These are phyloP conservation scores for Apodemus sylvaticus DNA, from an alignment of 2,113 vertebrate genomes.

Conservation along the genomic window DNA sequence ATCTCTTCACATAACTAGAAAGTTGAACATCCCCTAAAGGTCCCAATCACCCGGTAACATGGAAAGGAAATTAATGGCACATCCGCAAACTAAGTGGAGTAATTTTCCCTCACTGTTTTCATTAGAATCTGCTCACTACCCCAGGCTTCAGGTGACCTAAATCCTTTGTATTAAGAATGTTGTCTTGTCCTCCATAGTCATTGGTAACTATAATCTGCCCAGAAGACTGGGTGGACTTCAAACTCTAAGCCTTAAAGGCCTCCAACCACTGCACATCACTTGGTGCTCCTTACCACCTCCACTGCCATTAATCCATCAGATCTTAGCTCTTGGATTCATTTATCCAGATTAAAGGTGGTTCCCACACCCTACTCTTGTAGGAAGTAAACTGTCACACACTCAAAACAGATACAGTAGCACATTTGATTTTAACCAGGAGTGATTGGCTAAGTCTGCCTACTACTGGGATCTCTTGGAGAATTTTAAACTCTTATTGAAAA, in stretches of 20 bases:
- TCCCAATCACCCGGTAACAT: background rate
- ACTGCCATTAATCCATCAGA: no score
- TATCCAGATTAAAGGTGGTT: background rate
- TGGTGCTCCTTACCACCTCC: no score
- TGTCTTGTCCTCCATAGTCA: background rate
- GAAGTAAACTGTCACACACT: background rate
- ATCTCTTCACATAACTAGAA: background rate
- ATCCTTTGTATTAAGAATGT: background rate
- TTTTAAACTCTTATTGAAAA: background rate
- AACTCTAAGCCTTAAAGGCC: background rate
- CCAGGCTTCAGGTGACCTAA: background rate
- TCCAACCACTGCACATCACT: background rate
- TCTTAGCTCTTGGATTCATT: background rate
- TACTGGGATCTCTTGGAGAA: background rate
- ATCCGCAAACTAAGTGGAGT: background rate
- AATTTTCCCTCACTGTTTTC: background rate
- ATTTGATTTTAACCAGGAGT: background rate
- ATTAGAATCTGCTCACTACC: background rate
- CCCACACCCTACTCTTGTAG: no score
- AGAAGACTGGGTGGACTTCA: background rate
- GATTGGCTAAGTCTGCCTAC: background rate
- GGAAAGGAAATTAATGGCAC: background rate
- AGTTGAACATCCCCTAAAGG: background rate
- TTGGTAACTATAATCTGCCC: background rate
- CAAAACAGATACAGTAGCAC: background rate